Evolutionary conservation across 2,797 vertebrate genomes (phyloP).

Genomic region (Phrynocephalus vlangalii): DNA sequence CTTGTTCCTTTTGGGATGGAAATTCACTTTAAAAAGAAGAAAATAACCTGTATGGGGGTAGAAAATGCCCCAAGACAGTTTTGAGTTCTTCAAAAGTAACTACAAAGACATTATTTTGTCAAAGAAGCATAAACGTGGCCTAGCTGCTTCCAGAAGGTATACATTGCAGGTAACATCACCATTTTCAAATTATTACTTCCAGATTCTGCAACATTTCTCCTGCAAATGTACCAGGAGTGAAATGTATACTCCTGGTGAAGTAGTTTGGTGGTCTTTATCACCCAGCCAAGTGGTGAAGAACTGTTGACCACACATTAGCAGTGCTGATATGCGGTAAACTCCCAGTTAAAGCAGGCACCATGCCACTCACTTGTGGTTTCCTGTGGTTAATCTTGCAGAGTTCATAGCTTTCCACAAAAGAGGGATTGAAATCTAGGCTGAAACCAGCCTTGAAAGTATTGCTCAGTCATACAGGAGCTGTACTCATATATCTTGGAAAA

Average conservation of each 20-base stretch:
- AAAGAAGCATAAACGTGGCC: background rate
- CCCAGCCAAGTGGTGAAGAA: background rate
- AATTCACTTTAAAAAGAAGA: background rate
- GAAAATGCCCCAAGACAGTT: no score
- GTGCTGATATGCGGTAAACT: slow-evolving; percentile 24
- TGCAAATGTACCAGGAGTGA: background rate
- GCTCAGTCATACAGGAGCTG: background rate
- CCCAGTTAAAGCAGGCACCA: slow-evolving; percentile 29
- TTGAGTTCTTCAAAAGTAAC: no score
- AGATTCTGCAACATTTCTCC: background rate
- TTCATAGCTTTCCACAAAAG: slow-evolving; percentile 58
- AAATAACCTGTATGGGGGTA: background rate
- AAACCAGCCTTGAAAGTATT: background rate
- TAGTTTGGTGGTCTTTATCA: background rate
- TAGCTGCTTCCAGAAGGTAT: background rate
- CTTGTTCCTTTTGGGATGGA: background rate
- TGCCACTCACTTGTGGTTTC: slow-evolving; percentile 64
- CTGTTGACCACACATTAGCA: background rate
- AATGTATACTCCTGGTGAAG: background rate
- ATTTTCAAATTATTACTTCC: background rate
- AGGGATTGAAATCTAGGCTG: slow-evolving; percentile 56
- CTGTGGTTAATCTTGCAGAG: slow-evolving; percentile 61
- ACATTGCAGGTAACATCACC: background rate
- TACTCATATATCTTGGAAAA: background rate
- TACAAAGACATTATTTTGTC: background rate